Percentiles rank a stretch among this genome's conserved stretches.
Conservation (phyloP, 2,888 invertebrate species). For the Philereme transversata region DNA sequence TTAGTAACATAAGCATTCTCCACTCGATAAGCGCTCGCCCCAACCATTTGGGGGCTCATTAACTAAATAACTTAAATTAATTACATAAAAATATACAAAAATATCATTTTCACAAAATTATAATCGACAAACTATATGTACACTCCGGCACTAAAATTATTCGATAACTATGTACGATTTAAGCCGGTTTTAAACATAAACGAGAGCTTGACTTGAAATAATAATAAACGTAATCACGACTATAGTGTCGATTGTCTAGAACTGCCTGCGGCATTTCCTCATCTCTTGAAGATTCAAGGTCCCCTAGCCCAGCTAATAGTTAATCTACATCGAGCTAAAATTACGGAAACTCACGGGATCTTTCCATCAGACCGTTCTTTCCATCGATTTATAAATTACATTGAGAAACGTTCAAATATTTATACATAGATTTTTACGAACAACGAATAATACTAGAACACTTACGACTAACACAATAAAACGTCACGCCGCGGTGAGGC, state of each 20-base stretch:
- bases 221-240: conserved; percentile 76
- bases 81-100: conserved; percentile 84
- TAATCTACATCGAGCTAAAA: conserved; percentile 81
- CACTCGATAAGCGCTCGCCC: conserved; percentile 61
- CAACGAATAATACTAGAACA: conserved; percentile 84
- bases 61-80: conserved; percentile 80
- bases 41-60: conserved; percentile 58
- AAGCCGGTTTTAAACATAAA: conserved; percentile 81
- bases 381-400: conserved; percentile 82
- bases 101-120: conserved; percentile 83
- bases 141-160: conserved; percentile 80
- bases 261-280: conserved; percentile 79
- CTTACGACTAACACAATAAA: conserved; percentile 75
- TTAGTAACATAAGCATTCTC: conserved; percentile 66
- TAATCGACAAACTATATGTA: conserved; percentile 80
- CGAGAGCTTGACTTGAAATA: conserved; percentile 82
- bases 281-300: conserved; percentile 80
- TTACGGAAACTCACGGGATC: conserved; percentile 70
- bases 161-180: conserved; percentile 81
- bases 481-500: conserved; percentile 71
- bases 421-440: conserved; percentile 84
- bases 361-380: conserved; percentile 61
- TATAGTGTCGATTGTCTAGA: conserved; percentile 83
- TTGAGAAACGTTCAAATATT: conserved; percentile 83
- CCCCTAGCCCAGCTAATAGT: conserved; percentile 84